Conservation (phyloP, 2,797 vertebrate genomes). For the Loriculus beryllinus region DNA sequence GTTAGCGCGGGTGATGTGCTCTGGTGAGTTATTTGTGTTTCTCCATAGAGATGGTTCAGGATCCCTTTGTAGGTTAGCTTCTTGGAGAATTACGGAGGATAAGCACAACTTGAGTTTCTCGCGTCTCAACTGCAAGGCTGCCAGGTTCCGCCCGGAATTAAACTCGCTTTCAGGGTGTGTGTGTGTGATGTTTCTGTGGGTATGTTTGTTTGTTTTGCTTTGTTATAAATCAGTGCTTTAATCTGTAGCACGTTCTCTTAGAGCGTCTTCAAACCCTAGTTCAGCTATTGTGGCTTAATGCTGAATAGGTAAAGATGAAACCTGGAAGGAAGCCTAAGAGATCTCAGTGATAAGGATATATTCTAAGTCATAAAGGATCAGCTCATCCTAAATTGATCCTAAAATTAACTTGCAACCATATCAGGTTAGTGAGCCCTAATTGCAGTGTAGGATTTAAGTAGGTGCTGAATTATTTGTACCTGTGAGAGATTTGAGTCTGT, state of each 20-base stretch:
- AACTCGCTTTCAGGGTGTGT: not conserved
- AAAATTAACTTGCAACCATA: not conserved
- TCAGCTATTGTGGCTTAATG: not conserved
- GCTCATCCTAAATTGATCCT: not conserved
- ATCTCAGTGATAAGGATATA: not conserved
- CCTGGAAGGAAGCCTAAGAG: slow-evolving; percentile 3
- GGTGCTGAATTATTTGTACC: not conserved
- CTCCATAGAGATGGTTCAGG: not conserved
- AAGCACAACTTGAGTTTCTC: not conserved
- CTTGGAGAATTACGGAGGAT: not conserved
- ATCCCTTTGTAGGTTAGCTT: not conserved
- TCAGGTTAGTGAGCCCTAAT: not conserved
- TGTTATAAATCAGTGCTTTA: not conserved
- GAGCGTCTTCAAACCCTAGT: not conserved
- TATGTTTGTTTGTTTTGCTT: not conserved
- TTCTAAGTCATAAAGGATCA: not conserved
- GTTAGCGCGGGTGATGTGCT: not conserved
- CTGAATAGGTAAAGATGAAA: not conserved
- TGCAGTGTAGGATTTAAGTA: not conserved
- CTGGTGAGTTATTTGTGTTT: not conserved
- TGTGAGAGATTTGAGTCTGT: not conserved
- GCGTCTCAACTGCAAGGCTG: not conserved
- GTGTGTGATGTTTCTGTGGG: not conserved
- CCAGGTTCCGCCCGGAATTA: not conserved
- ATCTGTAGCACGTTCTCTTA: not conserved